Percentiles rank a stretch among this genome's conserved stretches.
Conservation (phyloP, 2,113 vertebrate species). For the Glareola pratincola region DNA sequence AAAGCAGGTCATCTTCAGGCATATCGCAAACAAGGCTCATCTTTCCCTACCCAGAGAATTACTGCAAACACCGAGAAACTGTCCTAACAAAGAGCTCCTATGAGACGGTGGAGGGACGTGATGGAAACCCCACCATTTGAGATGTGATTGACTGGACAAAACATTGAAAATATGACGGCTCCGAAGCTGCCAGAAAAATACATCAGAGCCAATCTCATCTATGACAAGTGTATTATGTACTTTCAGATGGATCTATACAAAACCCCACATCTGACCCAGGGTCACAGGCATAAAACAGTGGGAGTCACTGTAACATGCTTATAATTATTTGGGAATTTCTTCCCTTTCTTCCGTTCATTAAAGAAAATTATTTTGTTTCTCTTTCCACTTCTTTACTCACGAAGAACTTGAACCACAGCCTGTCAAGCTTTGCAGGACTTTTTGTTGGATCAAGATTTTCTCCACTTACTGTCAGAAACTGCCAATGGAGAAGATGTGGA, state of each 20-base stretch:
- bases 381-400: not conserved
- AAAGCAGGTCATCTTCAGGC: not conserved
- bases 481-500: not conserved
- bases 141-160: constrained; percentile 62
- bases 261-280: constrained; percentile 23
- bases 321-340: constrained; percentile 50
- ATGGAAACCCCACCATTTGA: constrained; percentile 1
- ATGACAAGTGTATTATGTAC: constrained; percentile 43
- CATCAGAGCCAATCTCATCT: constrained; percentile 43
- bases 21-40: not conserved
- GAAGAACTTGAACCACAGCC: not conserved
- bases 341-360: not conserved
- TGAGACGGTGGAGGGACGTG: not conserved
- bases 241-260: constrained; percentile 51
- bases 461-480: not conserved
- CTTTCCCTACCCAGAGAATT: not conserved
- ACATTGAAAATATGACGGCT: constrained; percentile 48
- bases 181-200: constrained; percentile 41
- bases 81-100: not conserved
- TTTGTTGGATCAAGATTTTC: not conserved
- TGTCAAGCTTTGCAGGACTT: not conserved
- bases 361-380: constrained; percentile 29
- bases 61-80: not conserved
- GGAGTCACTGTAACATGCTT: constrained; percentile 27
- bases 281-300: constrained; percentile 34